Percentiles rank a stretch among this genome's conserved stretches.
Evolutionary conservation across 2,888 invertebrate genomes (phyloP).

Genomic region (Halocaridina rubra): DNA sequence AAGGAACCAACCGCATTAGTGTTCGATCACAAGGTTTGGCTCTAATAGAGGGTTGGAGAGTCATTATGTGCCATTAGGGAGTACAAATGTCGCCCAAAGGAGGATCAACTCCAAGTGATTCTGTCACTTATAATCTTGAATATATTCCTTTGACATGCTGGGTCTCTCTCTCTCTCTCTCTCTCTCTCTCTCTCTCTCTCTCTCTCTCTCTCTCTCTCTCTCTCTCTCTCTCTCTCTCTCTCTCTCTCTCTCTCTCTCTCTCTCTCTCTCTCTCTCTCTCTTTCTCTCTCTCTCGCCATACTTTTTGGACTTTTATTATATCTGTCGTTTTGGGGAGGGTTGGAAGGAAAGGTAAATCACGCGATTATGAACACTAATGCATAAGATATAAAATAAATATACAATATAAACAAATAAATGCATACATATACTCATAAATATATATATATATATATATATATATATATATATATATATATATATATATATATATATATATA

Average conservation of each 20-base stretch:
- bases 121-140: slow-evolving; percentile 5
- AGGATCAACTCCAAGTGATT: slow-evolving; percentile 5
- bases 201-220: slow-evolving; percentile 7
- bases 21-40: slow-evolving; percentile 31
- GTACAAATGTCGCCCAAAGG: slow-evolving; percentile 19
- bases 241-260: not conserved
- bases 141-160: not conserved
- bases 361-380: too few species aligned
- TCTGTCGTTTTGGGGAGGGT: not conserved
- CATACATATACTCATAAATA: not conserved
- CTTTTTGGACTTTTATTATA: not conserved
- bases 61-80: slow-evolving; percentile 25
- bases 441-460: not conserved
- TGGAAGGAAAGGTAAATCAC: too few species aligned
- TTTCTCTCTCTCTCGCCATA: not conserved
- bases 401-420: not conserved
- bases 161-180: not conserved
- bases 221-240: not conserved
- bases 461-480: slow-evolving; percentile 11
- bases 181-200: not conserved
- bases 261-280: not conserved
- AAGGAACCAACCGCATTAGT: slow-evolving; percentile 24
- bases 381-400: too few species aligned
- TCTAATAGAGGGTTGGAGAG: slow-evolving; percentile 10
- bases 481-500: slow-evolving; percentile 14